Evolutionary conservation across 2,888 invertebrate genomes (phyloP), one percentile per base, ranked within the genome.

Genomic region (Melikaiella ostensackeni): DNA sequence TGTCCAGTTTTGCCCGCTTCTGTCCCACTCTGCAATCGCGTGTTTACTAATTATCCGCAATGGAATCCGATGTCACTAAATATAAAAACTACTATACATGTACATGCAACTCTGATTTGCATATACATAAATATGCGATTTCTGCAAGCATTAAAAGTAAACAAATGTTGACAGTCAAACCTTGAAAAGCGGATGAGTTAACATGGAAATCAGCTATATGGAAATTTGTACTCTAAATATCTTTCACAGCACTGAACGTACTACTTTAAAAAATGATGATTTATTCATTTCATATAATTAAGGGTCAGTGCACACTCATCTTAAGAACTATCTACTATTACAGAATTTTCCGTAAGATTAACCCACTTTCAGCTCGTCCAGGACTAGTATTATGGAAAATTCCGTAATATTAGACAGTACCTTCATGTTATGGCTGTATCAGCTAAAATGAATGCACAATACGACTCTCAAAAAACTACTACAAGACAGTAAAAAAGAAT

Each of bases 41-140:
- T 50, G 50, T 70, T 70, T 33, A 13, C 46, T 70, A 55, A 70
- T 70, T 70, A 70, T 21, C 13, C 30, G 30, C 50, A 50, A 46
- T 70, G 70, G 70, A 70, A 70, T 55, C 30, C 70, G 50, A 70
- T 70, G 70, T 70, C 70, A 70, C 70, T 46, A 55, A 70, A 30
- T 70, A 50, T 70, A 70, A 50, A 70, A 50, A 70, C 46, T 27
- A 30, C 27, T 30, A 27, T 46, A 66, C n/a, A 50, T 70, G 33
- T 70, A 70, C 77, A 55, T 78, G 79, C 81, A 75, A 75, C 77
- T 76, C 78, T 66, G 77, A 84, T 84, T 84, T 84, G 81, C 82
- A 83, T 82, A 80, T 75, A 75, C 81, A 77, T 76, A 76, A 80
- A 78, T 74, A 78, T 75, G 81, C 79, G 74, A 75, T 70, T 55